These are phyloP conservation scores for Fistularia tabacaria DNA, from an alignment of 2,797 vertebrate genomes.

Conservation along the genomic window DNA sequence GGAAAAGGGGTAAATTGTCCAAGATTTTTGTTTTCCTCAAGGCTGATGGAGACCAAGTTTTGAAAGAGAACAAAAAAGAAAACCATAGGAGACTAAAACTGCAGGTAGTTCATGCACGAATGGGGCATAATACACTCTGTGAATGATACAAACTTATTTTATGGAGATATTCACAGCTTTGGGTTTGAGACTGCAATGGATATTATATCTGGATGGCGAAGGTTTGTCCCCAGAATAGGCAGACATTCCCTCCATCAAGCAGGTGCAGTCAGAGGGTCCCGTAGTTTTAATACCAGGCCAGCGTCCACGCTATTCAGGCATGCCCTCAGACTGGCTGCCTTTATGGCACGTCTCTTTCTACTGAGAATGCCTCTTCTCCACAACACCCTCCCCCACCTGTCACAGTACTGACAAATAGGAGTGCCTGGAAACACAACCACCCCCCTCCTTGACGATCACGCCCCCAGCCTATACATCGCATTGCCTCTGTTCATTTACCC, in stretches of 20 bases:
- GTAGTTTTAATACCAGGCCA: conserved; percentile 13
- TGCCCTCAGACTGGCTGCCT: conserved; percentile 20
- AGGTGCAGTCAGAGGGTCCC: conserved; percentile 13
- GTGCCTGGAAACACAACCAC: conserved; percentile 51
- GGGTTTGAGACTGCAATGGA: background rate
- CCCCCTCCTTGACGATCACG: conserved; percentile 24
- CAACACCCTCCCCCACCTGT: conserved; percentile 60
- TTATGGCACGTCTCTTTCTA: conserved; percentile 21
- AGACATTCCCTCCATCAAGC: conserved; percentile 2
- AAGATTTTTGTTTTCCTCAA: background rate
- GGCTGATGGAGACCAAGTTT: too few species aligned
- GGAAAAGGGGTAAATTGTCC: too few species aligned
- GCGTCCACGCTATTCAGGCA: conserved; percentile 12
- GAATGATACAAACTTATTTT: background rate
- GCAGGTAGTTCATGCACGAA: too few species aligned
- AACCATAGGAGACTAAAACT: too few species aligned
- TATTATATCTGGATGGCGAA: background rate
- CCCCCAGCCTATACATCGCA: conserved; percentile 36
- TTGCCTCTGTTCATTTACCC: conserved; percentile 3
- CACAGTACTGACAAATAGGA: conserved; percentile 67
- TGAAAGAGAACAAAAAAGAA: too few species aligned
- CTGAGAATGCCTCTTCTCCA: conserved; percentile 29
- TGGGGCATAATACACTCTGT: background rate
- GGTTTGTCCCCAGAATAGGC: conserved; percentile 11
- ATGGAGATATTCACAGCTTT: background rate